These are phyloP conservation scores for Gasterosteus aculeatus DNA, from an alignment of 2,113 vertebrate genomes.

Conservation along the genomic window DNA sequence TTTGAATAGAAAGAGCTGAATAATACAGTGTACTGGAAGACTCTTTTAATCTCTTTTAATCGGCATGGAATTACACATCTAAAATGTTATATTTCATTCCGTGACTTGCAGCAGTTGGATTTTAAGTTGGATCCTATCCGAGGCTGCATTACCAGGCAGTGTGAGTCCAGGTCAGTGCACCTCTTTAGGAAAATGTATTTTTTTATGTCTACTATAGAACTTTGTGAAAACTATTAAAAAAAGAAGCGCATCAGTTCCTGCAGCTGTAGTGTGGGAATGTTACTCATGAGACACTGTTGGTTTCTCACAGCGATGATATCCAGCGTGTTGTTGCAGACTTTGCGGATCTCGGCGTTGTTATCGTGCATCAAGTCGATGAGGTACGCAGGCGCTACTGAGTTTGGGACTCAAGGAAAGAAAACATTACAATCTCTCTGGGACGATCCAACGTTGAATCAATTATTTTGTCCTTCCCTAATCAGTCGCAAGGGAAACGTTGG, in stretches of 20 bases:
- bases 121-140: not conserved
- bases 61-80: not conserved
- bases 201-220: not conserved
- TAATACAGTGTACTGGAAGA: not conserved
- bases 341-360: conserved; percentile 91
- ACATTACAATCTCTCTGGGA: too few relatives aligned
- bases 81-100: not conserved
- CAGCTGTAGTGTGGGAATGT: not conserved
- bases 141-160: not conserved
- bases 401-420: conserved; percentile 77
- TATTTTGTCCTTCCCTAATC: not conserved
- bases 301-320: conserved; percentile 92
- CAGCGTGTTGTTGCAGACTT: conserved; percentile 92
- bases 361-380: conserved; percentile 96
- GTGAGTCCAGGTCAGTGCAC: not conserved
- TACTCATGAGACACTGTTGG: not conserved
- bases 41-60: not conserved
- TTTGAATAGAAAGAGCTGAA: not conserved
- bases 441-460: not conserved
- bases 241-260: not conserved
- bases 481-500: too few relatives aligned
- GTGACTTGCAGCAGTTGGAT: not conserved
- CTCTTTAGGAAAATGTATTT: not conserved
- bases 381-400: conserved; percentile 89
- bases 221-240: not conserved